A percentile compares a stretch with the other conserved stretches of the same genome.
Evolutionary conservation across 1,140 invertebrate species (phyloP).

Genomic region (Maniola jurtina): DNA sequence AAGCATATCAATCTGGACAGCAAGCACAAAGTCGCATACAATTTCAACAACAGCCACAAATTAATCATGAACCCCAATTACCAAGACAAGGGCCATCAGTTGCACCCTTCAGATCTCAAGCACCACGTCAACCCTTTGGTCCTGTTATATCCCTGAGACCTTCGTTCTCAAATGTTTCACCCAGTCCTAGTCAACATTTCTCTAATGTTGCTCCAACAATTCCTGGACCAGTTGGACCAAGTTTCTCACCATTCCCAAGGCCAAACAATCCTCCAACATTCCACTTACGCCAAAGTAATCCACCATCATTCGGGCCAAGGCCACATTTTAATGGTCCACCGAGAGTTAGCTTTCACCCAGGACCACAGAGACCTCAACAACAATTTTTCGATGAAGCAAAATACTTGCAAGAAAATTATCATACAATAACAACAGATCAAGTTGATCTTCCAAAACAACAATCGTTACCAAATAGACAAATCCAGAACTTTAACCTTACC

Average conservation of each 20-base stretch:
- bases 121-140: slow-evolving; percentile 65
- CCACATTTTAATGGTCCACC: slow-evolving; percentile 61
- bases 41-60: slow-evolving; percentile 70
- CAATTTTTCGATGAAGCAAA: slow-evolving; percentile 74
- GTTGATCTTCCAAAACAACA: slow-evolving; percentile 67
- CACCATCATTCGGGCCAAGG: slow-evolving; percentile 50
- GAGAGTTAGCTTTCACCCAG: slow-evolving; percentile 60
- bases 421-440: slow-evolving; percentile 77
- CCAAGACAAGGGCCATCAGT: slow-evolving; percentile 66
- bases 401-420: slow-evolving; percentile 78
- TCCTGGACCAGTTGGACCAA: slow-evolving; percentile 51
- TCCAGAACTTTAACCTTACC: slow-evolving; percentile 56
- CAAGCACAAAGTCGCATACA: slow-evolving; percentile 72
- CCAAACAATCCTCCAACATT: slow-evolving; percentile 53
- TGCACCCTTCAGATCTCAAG: slow-evolving; percentile 61
- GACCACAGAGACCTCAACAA: slow-evolving; percentile 66
- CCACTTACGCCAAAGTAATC: slow-evolving; percentile 49
- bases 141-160: slow-evolving; percentile 48
- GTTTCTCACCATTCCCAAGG: slow-evolving; percentile 50
- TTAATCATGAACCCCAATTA: slow-evolving; percentile 65
- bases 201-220: slow-evolving; percentile 49
- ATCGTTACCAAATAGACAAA: slow-evolving; percentile 50
- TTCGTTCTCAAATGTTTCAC: slow-evolving; percentile 51
- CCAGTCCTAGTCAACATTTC: slow-evolving; percentile 48
- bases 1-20: slow-evolving; percentile 48